Evolutionary conservation across 2,113 vertebrate genomes (phyloP), one percentile per base, ranked within the genome.

Genomic region (Pristiophorus japonicus): DNA sequence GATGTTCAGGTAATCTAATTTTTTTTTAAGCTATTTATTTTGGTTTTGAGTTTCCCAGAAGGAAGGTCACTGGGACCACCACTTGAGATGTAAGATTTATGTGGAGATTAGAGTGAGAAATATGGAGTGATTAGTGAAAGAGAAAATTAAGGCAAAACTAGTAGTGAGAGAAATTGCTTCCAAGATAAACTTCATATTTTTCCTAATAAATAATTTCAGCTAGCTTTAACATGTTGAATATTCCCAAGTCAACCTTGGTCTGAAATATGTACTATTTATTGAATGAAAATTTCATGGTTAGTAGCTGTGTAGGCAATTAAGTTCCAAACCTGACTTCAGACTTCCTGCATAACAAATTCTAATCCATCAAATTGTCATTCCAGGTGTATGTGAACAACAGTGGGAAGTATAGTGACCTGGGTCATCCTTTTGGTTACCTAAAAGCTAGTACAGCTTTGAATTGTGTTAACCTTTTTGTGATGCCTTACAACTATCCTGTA

Each of bases 401-500:
- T 98, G 99, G 98, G 97, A 99, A 99, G 96, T 99, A 99, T 96
- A 99, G 98, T 95, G 99, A 99, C 97, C 98, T 99, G 96, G 98
- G 99, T 78, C 98, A 99, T 96, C 99, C 99, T 12, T 99, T 99
- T 95, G 99, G 99, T 96, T 99, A 99, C 97, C 97, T 99, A 96
- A 99, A 99, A 97, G 99, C 99, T 96, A 99, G 99, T 97, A 99
- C 99, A 22, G 98, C 99, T 1, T 97, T 99, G 94, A 99, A 98
- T 97, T 99, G 99, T 96, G 99, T 99, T 97, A 99, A 99, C 97
- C 97, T 99, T 96, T 99, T 99, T 96, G 99, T 99, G 96, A 99
- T 99, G 99, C 99, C 99, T 97, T 99, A 99, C 96, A 99, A 99
- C 97, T 99, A 99, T 96, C 99, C 99, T 11, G 98, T 99, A 59